Base-by-base conservation (phyloP, 2,797 vertebrate genomes). In the Ctenopoma multispine region DNA sequence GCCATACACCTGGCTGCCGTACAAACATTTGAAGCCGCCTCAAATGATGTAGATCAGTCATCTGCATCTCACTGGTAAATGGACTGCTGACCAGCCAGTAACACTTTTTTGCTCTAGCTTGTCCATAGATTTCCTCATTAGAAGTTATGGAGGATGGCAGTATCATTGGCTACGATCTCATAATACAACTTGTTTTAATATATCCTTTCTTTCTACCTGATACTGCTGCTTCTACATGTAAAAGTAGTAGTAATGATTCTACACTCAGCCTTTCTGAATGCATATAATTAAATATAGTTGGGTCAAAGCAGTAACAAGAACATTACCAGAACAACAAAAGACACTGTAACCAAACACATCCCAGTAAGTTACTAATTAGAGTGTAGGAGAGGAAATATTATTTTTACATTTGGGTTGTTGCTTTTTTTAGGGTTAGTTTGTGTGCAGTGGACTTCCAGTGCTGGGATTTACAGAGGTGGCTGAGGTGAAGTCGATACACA, bases 1-100 rank as follows among this genome's bases (percentile, higher is more conserved):
- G 67, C 38, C 75, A 66, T 83, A 75, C 74, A 90, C 72, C 80
- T 85, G 73, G 70, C 66, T 46, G 69, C 61, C 77, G 72, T 65
- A 86, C 68, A 72, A 69, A 83, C 77, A 63, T 69, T 63, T 56
- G 20, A 78, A 68, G 59, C 47, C 36, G 59, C 46, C 48, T 65
- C 48, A 65, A 70, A 81, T 49, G 20, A 77, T 81, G 34, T 57
- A 7, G 66, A 79, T 86, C 62, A 72, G 34, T 85, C 67, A 48
- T 38, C 29, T n/a, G 31, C 43, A 41, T 65, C 69, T 82, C 66
- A 63, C 44, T 69, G 41, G n/a, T 75, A 63, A 80, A 67, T 38
- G 40, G 56, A 65, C 59, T 51, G 36, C 56, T 55, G 68, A 77
- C 38, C 63, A 65, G 60, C 20, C 23, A 27, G 27, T 62, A 54